Evolutionary conservation across 2,113 vertebrate genomes (phyloP), one percentile per base, ranked within the genome.

Genomic region (Pseudorhombus dupliciocellatus): DNA sequence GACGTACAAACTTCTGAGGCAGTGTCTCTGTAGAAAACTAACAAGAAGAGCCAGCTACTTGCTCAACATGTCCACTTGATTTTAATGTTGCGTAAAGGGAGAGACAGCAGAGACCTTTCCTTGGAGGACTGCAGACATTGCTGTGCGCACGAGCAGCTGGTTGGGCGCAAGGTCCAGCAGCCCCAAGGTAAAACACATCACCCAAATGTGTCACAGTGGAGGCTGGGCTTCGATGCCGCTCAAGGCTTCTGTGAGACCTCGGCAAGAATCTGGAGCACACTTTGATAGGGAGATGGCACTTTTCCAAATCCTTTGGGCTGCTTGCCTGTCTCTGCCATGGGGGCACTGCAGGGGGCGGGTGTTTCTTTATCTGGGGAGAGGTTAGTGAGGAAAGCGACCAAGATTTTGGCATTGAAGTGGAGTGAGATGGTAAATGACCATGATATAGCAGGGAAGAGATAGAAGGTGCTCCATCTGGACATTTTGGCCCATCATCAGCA

Each of bases 111-210:
- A 60, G 24, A 64, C 56, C 66, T 59, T 64, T 34, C 52, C 79
- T 57, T 51, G 22, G 59, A 79, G 73, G 66, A 66, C 26, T 54
- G 62, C 55, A 22, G 70, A 68, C 75, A 77, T 65, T 56, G 71
- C 66, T 55, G 37, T 51, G 66, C 79, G 66, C 62, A 51, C 1
- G 28, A 79, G 69, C n/a, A 51, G 66, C 79, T 72, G 55, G 42
- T 83, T 55, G 71, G 55, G 77, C 25, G 21, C 67, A 63, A 81
- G 57, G 85, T 80, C 84, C 79, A 56, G 66, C 61, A 69, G 70
- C 86, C 84, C 61, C 75, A 60, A 79, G 85, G 85, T 88, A 80
- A 66, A 80, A 83, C 84, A 55, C 83, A 80, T 90, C 84, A 89
- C 73, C 81, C 75, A 61, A 83, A 90, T 90, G 85, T 92, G 83